Conservation (phyloP, 2,113 vertebrate species). For the Lipotes vexillifer region DNA sequence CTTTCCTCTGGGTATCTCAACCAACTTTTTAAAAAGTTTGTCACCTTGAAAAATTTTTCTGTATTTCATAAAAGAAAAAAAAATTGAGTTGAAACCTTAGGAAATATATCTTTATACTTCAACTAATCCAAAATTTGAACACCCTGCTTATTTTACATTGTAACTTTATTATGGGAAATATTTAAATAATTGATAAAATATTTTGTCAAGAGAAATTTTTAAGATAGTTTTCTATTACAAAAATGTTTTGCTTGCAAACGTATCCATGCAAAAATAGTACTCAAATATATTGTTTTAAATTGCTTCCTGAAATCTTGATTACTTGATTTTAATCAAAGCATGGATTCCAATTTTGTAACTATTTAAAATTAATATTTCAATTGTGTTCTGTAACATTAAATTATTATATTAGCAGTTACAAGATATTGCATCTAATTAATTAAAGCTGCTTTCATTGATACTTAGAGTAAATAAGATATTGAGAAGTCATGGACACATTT, state of each 20-base stretch:
- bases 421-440: not conserved
- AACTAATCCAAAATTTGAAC: not conserved
- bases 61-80: not conserved
- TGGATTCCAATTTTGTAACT: not conserved
- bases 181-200: not conserved
- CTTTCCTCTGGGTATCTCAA: not conserved
- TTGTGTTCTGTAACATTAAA: not conserved
- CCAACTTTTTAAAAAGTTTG: not conserved
- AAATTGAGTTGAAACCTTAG: not conserved
- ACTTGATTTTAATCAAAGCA: not conserved
- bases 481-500: not conserved
- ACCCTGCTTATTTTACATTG: not conserved
- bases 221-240: not conserved
- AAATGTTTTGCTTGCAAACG: not conserved
- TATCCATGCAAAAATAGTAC: not conserved
- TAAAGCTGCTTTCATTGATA: not conserved
- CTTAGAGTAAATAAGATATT: not conserved
- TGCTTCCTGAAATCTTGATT: not conserved
- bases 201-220: not conserved
- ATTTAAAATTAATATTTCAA: not conserved
- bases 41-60: not conserved
- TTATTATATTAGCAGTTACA: not conserved
- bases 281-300: not conserved
- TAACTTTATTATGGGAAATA: not conserved
- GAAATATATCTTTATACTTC: not conserved